Percentiles rank a stretch among this genome's conserved stretches.
phyloP scores from a whole-genome alignment of 2,888 invertebrate species.

The Pristionchus japonicus region DNA sequence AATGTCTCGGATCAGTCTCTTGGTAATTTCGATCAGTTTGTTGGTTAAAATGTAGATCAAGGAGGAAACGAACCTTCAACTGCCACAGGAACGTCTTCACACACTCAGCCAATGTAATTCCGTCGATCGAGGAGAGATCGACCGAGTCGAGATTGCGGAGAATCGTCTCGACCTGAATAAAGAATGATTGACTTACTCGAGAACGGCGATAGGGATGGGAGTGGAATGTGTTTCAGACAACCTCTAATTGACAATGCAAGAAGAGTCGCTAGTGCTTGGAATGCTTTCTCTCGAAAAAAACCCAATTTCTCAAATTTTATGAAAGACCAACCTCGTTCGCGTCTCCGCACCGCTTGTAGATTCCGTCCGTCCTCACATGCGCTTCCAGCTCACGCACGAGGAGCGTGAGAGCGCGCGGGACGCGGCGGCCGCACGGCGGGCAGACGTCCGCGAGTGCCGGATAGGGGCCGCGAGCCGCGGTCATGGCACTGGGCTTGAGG shows the following conservation, averaged over 20 bases:
- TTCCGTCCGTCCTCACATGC: background rate
- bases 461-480: background rate
- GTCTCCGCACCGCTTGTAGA: background rate
- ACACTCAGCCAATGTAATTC: background rate
- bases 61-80: background rate
- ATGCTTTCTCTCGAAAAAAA: too few species aligned
- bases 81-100: background rate
- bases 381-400: background rate
- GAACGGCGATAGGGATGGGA: too few species aligned
- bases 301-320: too few species aligned
- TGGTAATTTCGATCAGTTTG: background rate
- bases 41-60: too few species aligned
- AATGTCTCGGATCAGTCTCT: too few species aligned
- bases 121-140: background rate
- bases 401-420: background rate
- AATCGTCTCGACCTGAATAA: background rate
- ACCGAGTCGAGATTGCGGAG: background rate
- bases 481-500: background rate
- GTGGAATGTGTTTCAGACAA: background rate
- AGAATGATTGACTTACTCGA: background rate
- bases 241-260: background rate
- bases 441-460: background rate
- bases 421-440: background rate
- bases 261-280: too few species aligned
- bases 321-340: conserved; percentile 3